Conservation (phyloP, 1,140 invertebrate species). For the Bombus confusus region DNA sequence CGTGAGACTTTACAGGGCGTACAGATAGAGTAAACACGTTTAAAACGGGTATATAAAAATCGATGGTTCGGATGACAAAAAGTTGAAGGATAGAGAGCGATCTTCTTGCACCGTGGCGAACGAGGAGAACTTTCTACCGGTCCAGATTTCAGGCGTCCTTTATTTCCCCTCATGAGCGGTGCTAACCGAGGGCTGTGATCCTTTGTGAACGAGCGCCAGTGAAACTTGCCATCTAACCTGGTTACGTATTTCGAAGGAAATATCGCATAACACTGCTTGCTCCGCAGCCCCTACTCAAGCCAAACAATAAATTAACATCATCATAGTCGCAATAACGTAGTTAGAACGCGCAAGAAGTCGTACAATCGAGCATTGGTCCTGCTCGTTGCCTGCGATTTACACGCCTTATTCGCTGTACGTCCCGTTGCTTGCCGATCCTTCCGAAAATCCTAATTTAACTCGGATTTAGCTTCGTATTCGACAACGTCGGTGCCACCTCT, state of each 20-base stretch:
- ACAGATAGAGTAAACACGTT: too few species aligned
- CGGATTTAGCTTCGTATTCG: too few species aligned
- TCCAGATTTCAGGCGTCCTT: constrained; percentile 14
- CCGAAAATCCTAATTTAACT: not conserved
- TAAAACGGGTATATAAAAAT: not conserved
- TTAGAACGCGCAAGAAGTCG: not conserved
- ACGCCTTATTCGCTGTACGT: not conserved
- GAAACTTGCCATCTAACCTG: constrained; percentile 10
- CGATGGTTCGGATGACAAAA: not conserved
- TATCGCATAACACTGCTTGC: not conserved
- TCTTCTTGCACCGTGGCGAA: not conserved
- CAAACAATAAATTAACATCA: not conserved
- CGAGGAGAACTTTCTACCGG: constrained; percentile 11
- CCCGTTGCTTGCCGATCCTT: not conserved
- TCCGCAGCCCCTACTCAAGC: not conserved
- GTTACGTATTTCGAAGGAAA: not conserved
- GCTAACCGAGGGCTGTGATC: constrained; percentile 25
- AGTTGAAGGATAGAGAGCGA: not conserved
- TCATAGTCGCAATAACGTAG: too few species aligned
- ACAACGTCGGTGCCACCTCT: too few species aligned
- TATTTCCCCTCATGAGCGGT: not conserved
- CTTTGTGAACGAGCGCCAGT: constrained; percentile 10
- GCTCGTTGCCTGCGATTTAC: not conserved
- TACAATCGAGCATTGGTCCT: not conserved
- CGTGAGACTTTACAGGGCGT: too few species aligned